A percentile compares a stretch with the other conserved stretches of the same genome.
Conservation (phyloP, 1,140 invertebrate species). For the Latrodectus geometricus region DNA sequence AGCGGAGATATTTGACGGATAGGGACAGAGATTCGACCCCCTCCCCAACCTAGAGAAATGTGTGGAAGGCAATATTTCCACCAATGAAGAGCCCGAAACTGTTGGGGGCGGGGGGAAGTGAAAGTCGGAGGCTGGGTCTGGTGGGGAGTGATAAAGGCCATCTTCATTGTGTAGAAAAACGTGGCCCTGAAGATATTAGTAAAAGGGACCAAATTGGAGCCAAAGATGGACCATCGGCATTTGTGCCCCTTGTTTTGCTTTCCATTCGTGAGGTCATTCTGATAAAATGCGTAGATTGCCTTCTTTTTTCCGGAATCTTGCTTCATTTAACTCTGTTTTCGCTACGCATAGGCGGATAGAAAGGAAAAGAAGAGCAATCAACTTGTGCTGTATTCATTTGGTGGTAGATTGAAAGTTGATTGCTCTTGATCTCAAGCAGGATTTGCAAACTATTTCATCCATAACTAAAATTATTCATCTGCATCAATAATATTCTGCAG, state of each 20-base stretch:
- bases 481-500: too few species aligned
- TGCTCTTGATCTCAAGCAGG: too few species aligned
- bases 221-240: slow-evolving; percentile 5
- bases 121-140: slow-evolving; percentile 19
- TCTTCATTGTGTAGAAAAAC: slow-evolving; percentile 10
- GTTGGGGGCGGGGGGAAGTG: slow-evolving; percentile 1
- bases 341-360: too few species aligned
- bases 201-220: slow-evolving; percentile 7
- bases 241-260: slow-evolving; percentile 35
- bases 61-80: slow-evolving; percentile 48
- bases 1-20: slow-evolving; percentile 47
- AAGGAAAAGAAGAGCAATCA: too few species aligned
- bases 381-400: too few species aligned
- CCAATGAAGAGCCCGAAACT: slow-evolving; percentile 25
- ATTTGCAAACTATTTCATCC: too few species aligned
- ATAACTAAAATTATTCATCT: too few species aligned
- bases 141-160: slow-evolving; percentile 58
- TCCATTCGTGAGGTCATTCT: slow-evolving; percentile 1
- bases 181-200: slow-evolving; percentile 38
- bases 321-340: too few species aligned
- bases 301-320: too few species aligned
- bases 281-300: neutral
- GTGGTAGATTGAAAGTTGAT: too few species aligned
- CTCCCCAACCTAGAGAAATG: neutral
- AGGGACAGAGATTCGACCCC: slow-evolving; percentile 32